phyloP scores from a whole-genome alignment of 2,888 invertebrate species.

The Pachliopta kotzebuea region DNA sequence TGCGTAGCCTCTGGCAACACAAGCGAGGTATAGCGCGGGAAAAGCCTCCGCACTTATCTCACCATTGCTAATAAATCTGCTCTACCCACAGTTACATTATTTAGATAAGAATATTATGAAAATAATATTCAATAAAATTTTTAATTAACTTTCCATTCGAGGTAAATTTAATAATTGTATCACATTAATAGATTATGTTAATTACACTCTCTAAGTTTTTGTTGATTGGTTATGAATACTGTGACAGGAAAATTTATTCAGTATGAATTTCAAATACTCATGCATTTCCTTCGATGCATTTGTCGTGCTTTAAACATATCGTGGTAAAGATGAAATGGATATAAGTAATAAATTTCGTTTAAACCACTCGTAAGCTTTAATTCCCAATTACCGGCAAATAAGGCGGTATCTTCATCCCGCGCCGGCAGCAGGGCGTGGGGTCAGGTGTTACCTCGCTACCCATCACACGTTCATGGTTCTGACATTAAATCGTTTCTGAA shows the following conservation, averaged over 20 bases:
- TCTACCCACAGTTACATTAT: constrained; percentile 20
- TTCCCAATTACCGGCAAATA: constrained; percentile 39
- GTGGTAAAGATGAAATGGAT: constrained; percentile 12
- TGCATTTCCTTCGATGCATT: not conserved
- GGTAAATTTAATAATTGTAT: no score
- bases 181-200: no score
- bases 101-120: constrained; percentile 1
- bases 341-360: constrained; percentile 21
- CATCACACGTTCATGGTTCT: constrained; percentile 41
- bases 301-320: constrained; percentile 10
- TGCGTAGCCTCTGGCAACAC: constrained; percentile 45
- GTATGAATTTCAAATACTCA: not conserved
- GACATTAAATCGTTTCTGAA: constrained; percentile 39
- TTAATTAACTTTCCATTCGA: no score
- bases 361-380: constrained; percentile 24
- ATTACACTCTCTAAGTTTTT: no score
- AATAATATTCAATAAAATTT: no score
- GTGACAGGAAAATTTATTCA: no score
- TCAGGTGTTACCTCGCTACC: constrained; percentile 43
- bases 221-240: no score
- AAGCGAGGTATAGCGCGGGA: constrained; percentile 37
- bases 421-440: constrained; percentile 37
- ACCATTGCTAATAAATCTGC: constrained; percentile 25
- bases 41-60: constrained; percentile 27
- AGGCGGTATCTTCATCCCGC: constrained; percentile 43